phyloP scores from a whole-genome alignment of 2,113 vertebrate species.

The Tyto alba region DNA sequence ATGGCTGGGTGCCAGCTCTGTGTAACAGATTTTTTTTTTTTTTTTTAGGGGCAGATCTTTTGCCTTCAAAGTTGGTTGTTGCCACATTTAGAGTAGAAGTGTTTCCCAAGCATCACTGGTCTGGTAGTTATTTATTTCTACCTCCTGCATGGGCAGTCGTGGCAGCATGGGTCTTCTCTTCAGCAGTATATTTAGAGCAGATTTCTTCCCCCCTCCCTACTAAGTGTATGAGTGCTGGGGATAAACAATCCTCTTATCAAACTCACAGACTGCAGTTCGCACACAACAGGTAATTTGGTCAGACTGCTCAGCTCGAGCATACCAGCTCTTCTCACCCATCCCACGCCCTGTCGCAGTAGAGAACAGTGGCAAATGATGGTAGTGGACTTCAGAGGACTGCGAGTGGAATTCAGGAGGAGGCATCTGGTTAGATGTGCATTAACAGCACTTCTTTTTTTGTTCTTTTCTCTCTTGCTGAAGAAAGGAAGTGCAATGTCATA shows the following conservation, averaged over 20 bases:
- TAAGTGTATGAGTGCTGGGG: background rate
- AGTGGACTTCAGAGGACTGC: background rate
- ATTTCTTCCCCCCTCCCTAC: background rate
- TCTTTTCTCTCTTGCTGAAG: background rate
- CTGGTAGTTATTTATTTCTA: background rate
- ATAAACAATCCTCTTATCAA: background rate
- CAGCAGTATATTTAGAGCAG: background rate
- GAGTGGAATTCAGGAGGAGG: background rate
- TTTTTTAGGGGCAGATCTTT: background rate
- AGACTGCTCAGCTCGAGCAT: background rate
- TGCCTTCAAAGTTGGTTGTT: background rate
- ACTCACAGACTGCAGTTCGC: fast-evolving
- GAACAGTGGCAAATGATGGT: background rate
- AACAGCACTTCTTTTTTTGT: background rate
- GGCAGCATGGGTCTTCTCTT: background rate
- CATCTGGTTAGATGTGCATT: background rate
- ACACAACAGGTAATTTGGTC: background rate
- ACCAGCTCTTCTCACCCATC: background rate
- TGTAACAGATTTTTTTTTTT: background rate
- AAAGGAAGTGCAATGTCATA: background rate
- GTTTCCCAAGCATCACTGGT: background rate
- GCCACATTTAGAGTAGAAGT: background rate
- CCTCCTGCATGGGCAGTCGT: background rate
- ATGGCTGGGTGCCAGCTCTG: no score
- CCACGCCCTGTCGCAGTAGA: background rate